Percentiles rank a stretch among this genome's conserved stretches.
Conservation (phyloP, 2,113 vertebrate genomes). For the Tychaedon coryphoeus region DNA sequence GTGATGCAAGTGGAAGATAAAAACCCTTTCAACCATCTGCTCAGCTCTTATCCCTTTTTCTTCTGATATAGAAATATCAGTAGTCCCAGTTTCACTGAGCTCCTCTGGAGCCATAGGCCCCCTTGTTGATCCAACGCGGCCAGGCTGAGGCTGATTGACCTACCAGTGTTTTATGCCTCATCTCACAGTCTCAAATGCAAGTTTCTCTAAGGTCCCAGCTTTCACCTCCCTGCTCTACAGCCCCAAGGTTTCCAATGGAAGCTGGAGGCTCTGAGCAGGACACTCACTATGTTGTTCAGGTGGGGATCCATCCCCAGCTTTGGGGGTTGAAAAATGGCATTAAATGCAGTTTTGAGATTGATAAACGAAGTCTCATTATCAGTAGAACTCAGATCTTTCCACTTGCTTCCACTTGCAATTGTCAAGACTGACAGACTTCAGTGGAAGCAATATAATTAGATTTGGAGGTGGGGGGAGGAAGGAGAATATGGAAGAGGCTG, state of each 20-base stretch:
- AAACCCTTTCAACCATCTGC: background rate
- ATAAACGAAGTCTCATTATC: background rate
- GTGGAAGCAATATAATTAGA: background rate
- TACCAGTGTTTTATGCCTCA: background rate
- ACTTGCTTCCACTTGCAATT: background rate
- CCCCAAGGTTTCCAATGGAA: background rate
- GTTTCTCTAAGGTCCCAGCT: background rate
- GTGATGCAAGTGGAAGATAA: background rate
- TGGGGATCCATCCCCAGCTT: background rate
- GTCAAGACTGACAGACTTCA: background rate
- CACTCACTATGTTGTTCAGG: background rate
- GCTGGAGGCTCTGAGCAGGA: background rate
- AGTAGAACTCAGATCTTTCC: background rate
- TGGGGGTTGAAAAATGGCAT: background rate
- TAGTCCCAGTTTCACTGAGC: background rate
- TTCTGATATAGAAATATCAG: background rate
- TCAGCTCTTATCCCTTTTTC: background rate
- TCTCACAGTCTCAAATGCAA: background rate
- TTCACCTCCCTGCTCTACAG: background rate
- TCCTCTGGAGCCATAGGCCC: background rate
- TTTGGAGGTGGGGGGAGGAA: background rate
- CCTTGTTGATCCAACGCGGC: accelerated
- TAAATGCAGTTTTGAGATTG: background rate
- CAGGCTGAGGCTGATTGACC: background rate
- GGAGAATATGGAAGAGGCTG: background rate